These are phyloP conservation scores for Agonum fuliginosum DNA, from an alignment of 2,888 invertebrate species.

Conservation along the genomic window DNA sequence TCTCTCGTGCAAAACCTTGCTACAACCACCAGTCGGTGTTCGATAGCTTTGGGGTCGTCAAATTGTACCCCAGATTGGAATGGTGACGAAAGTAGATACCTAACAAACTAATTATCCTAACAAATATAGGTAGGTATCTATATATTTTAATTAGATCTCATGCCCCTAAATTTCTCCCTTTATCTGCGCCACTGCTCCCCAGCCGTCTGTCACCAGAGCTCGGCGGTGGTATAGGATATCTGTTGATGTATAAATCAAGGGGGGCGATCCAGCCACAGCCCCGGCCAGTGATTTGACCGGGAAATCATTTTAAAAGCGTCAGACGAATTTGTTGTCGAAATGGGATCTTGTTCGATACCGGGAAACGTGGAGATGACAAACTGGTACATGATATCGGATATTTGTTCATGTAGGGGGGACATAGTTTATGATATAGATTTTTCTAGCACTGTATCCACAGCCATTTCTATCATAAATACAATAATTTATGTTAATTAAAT, in stretches of 20 bases:
- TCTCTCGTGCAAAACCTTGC: no score
- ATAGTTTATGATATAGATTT: conserved; percentile 21
- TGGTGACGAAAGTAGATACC: no score
- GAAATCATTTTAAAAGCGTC: conserved; percentile 31
- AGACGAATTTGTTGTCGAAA: conserved; percentile 36
- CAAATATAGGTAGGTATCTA: no score
- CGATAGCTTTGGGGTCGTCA: no score
- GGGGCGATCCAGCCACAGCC: not conserved
- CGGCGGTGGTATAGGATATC: conserved; percentile 3
- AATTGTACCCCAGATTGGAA: no score
- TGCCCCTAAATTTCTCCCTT: no score
- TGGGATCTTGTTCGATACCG: conserved; percentile 23
- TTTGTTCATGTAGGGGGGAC: not conserved
- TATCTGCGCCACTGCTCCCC: not conserved
- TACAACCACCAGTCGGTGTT: no score
- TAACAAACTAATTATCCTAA: no score
- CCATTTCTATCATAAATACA: no score
- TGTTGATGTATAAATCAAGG: conserved; percentile 42
- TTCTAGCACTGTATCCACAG: no score
- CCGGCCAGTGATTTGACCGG: conserved; percentile 31
- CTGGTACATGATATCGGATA: conserved; percentile 33
- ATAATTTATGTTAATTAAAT: no score
- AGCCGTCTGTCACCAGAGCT: conserved; percentile 1
- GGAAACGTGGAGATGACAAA: conserved; percentile 25
- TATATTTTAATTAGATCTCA: no score